Evolutionary conservation across 2,888 invertebrate species (phyloP).

Genomic region (Tetrapedia diversipes): DNA sequence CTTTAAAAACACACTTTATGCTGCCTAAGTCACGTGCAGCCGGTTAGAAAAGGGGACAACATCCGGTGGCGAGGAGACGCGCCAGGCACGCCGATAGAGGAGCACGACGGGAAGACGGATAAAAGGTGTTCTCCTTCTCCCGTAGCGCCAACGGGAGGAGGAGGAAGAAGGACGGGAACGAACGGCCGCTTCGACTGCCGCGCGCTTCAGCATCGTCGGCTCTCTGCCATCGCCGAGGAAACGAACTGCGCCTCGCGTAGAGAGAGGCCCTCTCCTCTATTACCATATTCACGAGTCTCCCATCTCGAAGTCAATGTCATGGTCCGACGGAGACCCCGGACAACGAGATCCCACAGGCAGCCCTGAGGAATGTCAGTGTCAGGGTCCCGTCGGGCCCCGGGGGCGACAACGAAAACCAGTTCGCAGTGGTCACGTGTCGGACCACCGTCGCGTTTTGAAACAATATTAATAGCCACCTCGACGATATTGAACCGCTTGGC

Average conservation of each 20-base stretch:
- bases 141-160: not conserved
- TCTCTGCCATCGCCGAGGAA: constrained; percentile 49
- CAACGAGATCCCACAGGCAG: constrained; percentile 62
- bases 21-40: constrained; percentile 47
- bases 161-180: constrained; percentile 9
- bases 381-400: constrained; percentile 72
- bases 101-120: constrained; percentile 38
- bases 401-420: constrained; percentile 76
- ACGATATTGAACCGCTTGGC: constrained; percentile 37
- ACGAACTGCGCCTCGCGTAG: constrained; percentile 47
- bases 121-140: constrained; percentile 5
- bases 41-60: constrained; percentile 38
- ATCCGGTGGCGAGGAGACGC: constrained; percentile 53
- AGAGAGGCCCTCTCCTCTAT: constrained; percentile 64
- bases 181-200: not conserved
- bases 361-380: constrained; percentile 81
- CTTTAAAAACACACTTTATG: constrained; percentile 31
- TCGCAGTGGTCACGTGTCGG: constrained; percentile 69
- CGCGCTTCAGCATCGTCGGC: constrained; percentile 31
- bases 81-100: constrained; percentile 20
- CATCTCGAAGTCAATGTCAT: constrained; percentile 77
- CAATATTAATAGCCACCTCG: constrained; percentile 72
- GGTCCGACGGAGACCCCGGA: constrained; percentile 66
- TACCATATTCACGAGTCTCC: constrained; percentile 77
- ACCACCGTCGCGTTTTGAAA: constrained; percentile 70